phyloP scores from a whole-genome alignment of 2,797 vertebrate species.

The Macrochelys suwanniensis region DNA sequence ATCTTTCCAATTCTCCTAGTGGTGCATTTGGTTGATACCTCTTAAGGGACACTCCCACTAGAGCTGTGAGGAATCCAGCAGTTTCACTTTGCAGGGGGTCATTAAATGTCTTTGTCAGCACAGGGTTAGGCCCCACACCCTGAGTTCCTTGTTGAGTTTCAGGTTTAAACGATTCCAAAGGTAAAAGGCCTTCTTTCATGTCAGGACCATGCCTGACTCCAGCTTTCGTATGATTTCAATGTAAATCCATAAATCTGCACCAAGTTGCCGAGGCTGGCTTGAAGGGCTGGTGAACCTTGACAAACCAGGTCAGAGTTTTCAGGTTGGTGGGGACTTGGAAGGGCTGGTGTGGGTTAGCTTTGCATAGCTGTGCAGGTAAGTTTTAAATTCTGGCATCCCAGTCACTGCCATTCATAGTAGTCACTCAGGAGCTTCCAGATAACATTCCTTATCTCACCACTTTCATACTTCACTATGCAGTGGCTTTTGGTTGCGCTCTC shows the following conservation, averaged over 20 bases:
- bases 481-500: not conserved
- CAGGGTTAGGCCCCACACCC: not conserved
- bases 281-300: rapidly evolving
- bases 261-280: rapidly evolving
- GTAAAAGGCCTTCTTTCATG: not conserved
- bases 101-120: not conserved
- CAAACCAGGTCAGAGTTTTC: rapidly evolving
- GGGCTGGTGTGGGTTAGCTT: rapidly evolving
- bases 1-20: not conserved
- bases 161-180: not conserved
- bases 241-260: rapidly evolving
- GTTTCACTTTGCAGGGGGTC: not conserved
- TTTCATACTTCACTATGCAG: not conserved
- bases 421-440: not conserved
- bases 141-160: not conserved
- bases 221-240: not conserved
- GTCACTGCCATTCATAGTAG: not conserved
- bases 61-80: not conserved
- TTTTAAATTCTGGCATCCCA: not conserved
- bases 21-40: not conserved
- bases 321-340: rapidly evolving
- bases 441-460: not conserved
- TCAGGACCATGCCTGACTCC: rapidly evolving
- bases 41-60: not conserved
- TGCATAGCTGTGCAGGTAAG: not conserved